These are phyloP conservation scores for Salvelinus fontinalis DNA, from an alignment of 2,113 vertebrate species.

Conservation along the genomic window DNA sequence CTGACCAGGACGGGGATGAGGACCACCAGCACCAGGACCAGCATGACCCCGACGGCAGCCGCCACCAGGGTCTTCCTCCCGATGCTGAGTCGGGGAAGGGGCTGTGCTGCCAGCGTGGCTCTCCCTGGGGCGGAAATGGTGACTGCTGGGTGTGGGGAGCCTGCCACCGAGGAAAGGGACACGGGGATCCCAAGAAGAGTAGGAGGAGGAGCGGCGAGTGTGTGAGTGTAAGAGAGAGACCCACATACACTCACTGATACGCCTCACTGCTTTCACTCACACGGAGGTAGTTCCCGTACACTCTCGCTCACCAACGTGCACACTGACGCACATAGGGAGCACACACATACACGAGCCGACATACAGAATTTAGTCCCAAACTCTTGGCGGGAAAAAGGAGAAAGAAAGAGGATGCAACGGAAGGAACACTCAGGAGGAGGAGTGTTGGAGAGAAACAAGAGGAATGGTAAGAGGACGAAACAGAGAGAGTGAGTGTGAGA, in stretches of 20 bases:
- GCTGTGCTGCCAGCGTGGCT: constrained; percentile 85
- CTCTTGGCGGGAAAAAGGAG: constrained; percentile 53
- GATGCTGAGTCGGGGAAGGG: constrained; percentile 90
- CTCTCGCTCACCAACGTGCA: constrained; percentile 4
- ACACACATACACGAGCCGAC: constrained; percentile 39
- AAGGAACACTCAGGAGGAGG: constrained; percentile 20
- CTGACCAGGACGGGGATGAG: constrained; percentile 97
- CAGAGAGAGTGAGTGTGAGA: constrained; percentile 21
- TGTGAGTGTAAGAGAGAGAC: constrained; percentile 65
- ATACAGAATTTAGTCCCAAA: constrained; percentile 58
- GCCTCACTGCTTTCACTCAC: constrained; percentile 63
- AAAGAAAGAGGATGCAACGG: constrained; percentile 30
- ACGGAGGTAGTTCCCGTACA: constrained; percentile 58
- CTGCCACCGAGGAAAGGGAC: constrained; percentile 65
- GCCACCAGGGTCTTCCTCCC: constrained; percentile 94
- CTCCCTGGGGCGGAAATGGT: constrained; percentile 91
- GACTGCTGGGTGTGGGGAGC: constrained; percentile 77
- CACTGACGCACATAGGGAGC: constrained; percentile 13
- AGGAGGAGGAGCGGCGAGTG: constrained; percentile 59
- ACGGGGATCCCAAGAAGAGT: constrained; percentile 59
- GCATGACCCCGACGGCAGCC: constrained; percentile 91
- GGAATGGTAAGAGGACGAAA: constrained; percentile 45
- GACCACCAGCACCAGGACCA: constrained; percentile 93
- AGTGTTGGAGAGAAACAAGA: constrained; percentile 52
- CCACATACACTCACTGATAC: constrained; percentile 67